Conservation (phyloP, 2,113 vertebrate species). For the Alligator sinensis region DNA sequence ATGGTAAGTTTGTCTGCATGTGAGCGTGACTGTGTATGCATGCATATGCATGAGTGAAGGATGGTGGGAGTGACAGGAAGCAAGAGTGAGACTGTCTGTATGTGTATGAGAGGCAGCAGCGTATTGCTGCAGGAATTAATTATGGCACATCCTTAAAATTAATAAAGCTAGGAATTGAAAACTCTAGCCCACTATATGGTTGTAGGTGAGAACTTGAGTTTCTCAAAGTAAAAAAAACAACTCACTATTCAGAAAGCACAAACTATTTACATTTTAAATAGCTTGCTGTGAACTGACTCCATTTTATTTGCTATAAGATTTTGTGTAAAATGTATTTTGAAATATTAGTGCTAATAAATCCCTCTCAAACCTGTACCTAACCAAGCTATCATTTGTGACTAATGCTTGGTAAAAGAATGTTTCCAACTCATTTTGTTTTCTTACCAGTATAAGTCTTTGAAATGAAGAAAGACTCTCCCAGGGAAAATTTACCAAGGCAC, state of each 20-base stretch:
- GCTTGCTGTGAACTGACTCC: background rate
- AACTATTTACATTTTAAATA: background rate
- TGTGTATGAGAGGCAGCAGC: background rate
- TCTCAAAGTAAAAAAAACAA: background rate
- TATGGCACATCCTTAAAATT: background rate
- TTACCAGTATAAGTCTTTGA: conserved; percentile 80
- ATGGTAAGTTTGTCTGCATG: background rate
- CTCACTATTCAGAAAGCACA: background rate
- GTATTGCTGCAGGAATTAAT: background rate
- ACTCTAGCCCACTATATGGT: background rate
- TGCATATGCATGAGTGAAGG: background rate
- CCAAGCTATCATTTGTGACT: background rate
- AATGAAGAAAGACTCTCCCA: conserved; percentile 79
- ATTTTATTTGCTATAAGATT: background rate
- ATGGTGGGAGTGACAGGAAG: background rate
- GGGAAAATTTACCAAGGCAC: conserved; percentile 38
- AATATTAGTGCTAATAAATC: background rate
- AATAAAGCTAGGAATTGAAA: background rate
- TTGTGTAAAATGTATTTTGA: background rate
- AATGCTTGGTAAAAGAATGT: background rate
- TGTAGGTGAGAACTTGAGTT: background rate
- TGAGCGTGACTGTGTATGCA: background rate
- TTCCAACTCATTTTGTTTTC: background rate
- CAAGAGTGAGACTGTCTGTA: background rate
- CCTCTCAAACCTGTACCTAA: background rate